These are phyloP conservation scores for Archivesica marissinica DNA, from an alignment of 1,140 invertebrate species.

Conservation along the genomic window DNA sequence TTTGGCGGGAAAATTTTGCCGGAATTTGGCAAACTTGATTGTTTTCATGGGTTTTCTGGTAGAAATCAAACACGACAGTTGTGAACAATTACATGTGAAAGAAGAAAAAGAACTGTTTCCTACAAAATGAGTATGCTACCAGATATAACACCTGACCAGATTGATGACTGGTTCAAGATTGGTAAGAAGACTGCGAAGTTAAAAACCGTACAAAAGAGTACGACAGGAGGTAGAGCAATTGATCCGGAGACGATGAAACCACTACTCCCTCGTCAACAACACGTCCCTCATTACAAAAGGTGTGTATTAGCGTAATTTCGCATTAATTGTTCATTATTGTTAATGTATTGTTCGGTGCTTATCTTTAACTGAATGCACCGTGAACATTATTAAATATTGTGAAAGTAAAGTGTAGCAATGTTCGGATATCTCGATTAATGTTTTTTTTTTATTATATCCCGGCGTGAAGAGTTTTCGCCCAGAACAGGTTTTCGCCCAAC, in stretches of 20 bases:
- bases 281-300: slow-evolving; percentile 68
- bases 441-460: too few relatives aligned
- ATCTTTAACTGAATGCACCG: background rate
- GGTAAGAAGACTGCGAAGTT: slow-evolving; percentile 69
- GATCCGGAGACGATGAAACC: slow-evolving; percentile 70
- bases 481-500: too few relatives aligned
- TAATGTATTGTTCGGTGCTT: background rate
- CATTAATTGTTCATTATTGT: too few relatives aligned
- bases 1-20: slow-evolving; percentile 9
- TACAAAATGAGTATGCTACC: slow-evolving; percentile 60
- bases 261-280: slow-evolving; percentile 40
- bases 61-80: background rate
- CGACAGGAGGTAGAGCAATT: slow-evolving; percentile 68
- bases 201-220: slow-evolving; percentile 67
- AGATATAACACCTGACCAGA: slow-evolving; percentile 76
- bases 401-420: background rate
- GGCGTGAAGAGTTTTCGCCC: too few relatives aligned
- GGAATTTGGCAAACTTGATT: background rate
- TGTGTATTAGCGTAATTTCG: background rate
- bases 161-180: slow-evolving; percentile 81
- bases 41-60: too few relatives aligned
- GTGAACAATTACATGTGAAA: too few relatives aligned
- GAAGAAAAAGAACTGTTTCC: background rate
- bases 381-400: background rate
- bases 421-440: too few relatives aligned